Percentiles rank a stretch among this genome's conserved stretches.
These are phyloP conservation scores for Pachycephus smyrnensis DNA, from an alignment of 2,888 invertebrate genomes.

Conservation along the genomic window DNA sequence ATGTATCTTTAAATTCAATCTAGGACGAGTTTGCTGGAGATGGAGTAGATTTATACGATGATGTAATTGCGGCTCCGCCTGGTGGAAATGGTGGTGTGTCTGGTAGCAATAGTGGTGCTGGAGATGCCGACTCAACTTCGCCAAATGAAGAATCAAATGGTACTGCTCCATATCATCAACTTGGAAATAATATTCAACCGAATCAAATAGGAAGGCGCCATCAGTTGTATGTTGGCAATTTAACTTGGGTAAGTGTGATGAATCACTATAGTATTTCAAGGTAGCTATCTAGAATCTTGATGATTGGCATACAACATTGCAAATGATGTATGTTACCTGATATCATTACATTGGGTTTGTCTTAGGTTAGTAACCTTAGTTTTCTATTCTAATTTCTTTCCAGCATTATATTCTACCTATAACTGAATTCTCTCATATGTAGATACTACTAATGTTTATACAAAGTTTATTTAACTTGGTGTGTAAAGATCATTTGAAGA, in stretches of 20 bases:
- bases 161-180: constrained; percentile 76
- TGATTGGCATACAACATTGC: too few species aligned
- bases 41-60: constrained; percentile 94
- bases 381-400: too few species aligned
- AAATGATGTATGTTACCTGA: too few species aligned
- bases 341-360: too few species aligned
- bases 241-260: constrained; percentile 88
- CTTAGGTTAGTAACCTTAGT: too few species aligned
- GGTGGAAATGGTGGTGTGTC: constrained; percentile 63
- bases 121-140: constrained; percentile 72
- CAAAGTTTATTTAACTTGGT: too few species aligned
- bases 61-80: constrained; percentile 88
- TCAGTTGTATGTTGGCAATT: constrained; percentile 96
- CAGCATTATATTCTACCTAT: too few species aligned
- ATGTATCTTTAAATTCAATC: constrained; percentile 13
- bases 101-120: constrained; percentile 67
- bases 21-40: constrained; percentile 87
- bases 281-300: too few species aligned
- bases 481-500: too few species aligned
- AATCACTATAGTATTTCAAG: too few species aligned
- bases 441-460: too few species aligned
- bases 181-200: constrained; percentile 77
- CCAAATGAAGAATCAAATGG: constrained; percentile 80
- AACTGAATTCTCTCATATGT: too few species aligned
- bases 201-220: constrained; percentile 82